Evolutionary conservation across 1,140 invertebrate species (phyloP).

Genomic region (Augochlora pura): DNA sequence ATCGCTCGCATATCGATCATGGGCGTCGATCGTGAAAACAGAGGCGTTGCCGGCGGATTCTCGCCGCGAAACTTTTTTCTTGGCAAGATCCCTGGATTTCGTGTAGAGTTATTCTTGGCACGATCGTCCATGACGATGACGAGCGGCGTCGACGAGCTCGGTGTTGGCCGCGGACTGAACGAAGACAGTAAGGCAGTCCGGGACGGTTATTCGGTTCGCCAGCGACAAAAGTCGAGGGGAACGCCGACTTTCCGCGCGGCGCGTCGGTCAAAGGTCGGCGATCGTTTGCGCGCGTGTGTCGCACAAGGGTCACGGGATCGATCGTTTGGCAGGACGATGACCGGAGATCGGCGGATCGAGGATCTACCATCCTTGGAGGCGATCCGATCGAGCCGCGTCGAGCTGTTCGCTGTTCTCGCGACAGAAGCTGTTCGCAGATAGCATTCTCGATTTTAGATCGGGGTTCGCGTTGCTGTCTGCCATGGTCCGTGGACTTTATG

Average conservation of each 20-base stretch:
- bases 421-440: too few relatives aligned
- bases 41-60: background rate
- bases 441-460: too few relatives aligned
- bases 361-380: too few relatives aligned
- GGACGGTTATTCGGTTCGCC: constrained; percentile 49
- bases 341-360: too few relatives aligned
- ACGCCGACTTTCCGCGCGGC: too few relatives aligned
- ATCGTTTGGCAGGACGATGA: too few relatives aligned
- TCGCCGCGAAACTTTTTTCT: constrained; percentile 33
- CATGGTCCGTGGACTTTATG: too few relatives aligned
- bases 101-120: constrained; percentile 60
- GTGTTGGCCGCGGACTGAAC: constrained; percentile 22
- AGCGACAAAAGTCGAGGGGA: constrained; percentile 40
- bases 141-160: constrained; percentile 34
- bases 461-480: too few relatives aligned
- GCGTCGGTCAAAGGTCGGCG: constrained; percentile 8
- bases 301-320: too few relatives aligned
- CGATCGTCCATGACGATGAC: constrained; percentile 47
- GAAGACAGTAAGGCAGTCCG: constrained; percentile 23
- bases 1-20: too few relatives aligned
- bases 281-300: background rate
- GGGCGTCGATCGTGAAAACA: background rate
- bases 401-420: too few relatives aligned
- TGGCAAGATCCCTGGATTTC: constrained; percentile 43
- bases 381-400: too few relatives aligned